phyloP scores from a whole-genome alignment of 2,113 vertebrate species.

The Chrysemys picta region DNA sequence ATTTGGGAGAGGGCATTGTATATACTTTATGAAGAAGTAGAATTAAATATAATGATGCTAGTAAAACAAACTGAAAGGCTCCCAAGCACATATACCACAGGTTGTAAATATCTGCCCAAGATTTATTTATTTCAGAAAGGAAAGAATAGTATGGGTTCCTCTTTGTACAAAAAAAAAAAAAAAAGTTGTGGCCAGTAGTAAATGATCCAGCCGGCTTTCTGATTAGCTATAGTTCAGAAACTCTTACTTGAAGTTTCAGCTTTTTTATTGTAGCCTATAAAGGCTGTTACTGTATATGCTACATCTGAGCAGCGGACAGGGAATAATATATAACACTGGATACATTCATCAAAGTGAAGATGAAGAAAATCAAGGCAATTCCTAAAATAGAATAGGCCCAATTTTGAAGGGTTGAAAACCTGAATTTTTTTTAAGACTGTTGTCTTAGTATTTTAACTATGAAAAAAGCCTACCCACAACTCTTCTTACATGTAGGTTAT shows the following conservation, averaged over 20 bases:
- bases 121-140: conserved; percentile 19
- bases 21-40: conserved; percentile 14
- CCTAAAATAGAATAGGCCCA: not conserved
- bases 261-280: not conserved
- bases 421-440: not conserved
- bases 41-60: conserved; percentile 32
- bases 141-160: not conserved
- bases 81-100: not conserved
- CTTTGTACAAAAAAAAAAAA: not conserved
- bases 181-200: conserved; percentile 10
- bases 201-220: conserved; percentile 13
- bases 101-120: conserved; percentile 48
- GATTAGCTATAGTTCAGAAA: conserved; percentile 1
- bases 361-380: not conserved
- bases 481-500: not conserved
- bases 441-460: not conserved
- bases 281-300: not conserved
- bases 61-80: conserved; percentile 38
- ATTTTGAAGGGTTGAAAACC: not conserved
- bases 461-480: not conserved
- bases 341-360: not conserved
- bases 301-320: not conserved
- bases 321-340: not conserved
- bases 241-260: not conserved
- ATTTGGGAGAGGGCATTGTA: conserved; percentile 1